Evolutionary conservation across 2,797 vertebrate species (phyloP).

Genomic region (Yasuhikotakia modesta): DNA sequence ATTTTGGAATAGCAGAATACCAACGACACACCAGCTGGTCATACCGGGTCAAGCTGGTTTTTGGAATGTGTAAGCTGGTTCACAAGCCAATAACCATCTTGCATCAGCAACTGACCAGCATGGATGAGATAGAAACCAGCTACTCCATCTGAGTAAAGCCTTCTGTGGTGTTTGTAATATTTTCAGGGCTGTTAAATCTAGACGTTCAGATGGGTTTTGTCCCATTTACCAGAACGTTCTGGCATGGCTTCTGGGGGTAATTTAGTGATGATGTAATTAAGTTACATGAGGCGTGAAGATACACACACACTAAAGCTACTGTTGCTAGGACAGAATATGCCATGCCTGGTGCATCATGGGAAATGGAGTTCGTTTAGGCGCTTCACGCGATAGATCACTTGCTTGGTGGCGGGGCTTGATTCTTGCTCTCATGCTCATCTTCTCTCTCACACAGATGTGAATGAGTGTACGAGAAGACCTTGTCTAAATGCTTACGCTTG

Average conservation of each 20-base stretch:
- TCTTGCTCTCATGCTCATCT: conserved; percentile 56
- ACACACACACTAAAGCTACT: not conserved
- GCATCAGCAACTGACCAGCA: not conserved
- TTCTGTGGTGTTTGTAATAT: not conserved
- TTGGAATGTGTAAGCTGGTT: not conserved
- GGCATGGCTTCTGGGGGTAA: too few species aligned
- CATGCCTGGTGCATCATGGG: not conserved
- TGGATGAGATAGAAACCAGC: not conserved
- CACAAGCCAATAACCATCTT: not conserved
- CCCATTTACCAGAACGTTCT: too few species aligned
- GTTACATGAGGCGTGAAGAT: not conserved
- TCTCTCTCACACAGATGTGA: conserved; percentile 85
- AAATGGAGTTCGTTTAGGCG: conserved; percentile 22
- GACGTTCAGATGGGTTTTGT: too few species aligned
- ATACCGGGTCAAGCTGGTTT: not conserved
- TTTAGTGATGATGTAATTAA: not conserved
- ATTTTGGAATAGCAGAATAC: not conserved
- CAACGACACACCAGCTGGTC: not conserved
- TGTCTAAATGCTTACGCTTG: conserved; percentile 95
- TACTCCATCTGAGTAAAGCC: not conserved
- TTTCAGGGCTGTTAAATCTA: too few species aligned
- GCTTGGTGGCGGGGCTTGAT: conserved; percentile 68
- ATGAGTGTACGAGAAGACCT: conserved; percentile 91
- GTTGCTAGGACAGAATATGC: not conserved
- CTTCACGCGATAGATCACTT: conserved; percentile 1